phyloP scores from a whole-genome alignment of 2,113 vertebrate genomes.

The Mastomys natalensis region DNA sequence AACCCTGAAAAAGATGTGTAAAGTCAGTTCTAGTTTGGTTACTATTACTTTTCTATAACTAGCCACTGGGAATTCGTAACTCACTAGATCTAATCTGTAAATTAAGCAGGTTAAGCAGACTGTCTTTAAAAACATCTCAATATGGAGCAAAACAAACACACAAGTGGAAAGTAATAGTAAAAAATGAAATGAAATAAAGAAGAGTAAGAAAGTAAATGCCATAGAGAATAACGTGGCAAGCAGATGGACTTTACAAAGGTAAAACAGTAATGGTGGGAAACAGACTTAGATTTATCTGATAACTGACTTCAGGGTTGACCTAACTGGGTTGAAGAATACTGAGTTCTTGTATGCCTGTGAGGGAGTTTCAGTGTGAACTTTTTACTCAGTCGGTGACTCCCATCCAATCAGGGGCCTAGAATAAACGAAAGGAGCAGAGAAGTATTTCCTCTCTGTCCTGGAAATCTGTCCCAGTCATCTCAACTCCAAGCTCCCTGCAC shows the following conservation, averaged over 20 bases:
- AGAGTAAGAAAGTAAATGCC: background rate
- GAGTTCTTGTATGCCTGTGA: background rate
- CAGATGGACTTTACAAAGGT: background rate
- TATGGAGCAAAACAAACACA: background rate
- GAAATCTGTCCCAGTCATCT: background rate
- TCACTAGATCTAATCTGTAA: background rate
- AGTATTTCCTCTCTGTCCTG: background rate
- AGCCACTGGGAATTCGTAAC: background rate
- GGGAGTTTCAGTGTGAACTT: background rate
- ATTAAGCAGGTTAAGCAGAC: background rate
- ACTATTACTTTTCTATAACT: background rate
- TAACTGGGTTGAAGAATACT: background rate
- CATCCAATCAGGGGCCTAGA: background rate
- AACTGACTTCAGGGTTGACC: background rate
- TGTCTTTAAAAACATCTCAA: background rate
- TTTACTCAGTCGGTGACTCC: too few species aligned
- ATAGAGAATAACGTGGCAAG: background rate
- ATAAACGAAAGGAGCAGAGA: background rate
- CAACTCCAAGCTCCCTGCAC: background rate
- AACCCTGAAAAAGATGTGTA: background rate
- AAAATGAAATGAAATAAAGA: background rate
- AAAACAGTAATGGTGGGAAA: background rate
- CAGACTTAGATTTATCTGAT: background rate
- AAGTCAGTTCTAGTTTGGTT: conserved; percentile 5
- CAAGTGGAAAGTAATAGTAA: background rate